Evolutionary conservation across 2,797 vertebrate genomes (phyloP).

Genomic region (Adrianichthys oophorus): DNA sequence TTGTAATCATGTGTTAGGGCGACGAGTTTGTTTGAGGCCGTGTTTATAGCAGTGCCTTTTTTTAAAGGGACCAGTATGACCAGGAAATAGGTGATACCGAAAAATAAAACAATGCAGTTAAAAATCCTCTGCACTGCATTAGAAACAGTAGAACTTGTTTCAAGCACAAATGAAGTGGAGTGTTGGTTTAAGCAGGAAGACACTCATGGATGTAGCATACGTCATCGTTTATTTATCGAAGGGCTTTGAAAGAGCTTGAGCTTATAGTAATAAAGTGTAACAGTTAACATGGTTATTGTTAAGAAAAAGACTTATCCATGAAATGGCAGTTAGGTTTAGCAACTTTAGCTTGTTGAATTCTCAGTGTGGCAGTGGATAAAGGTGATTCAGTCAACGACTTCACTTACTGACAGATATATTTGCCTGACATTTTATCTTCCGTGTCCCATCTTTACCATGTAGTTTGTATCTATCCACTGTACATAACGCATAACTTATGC

Average conservation of each 20-base stretch:
- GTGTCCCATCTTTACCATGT: slow-evolving; percentile 16
- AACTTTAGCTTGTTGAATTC: slow-evolving; percentile 20
- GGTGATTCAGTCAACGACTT: slow-evolving; percentile 17
- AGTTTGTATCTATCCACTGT: slow-evolving; percentile 31
- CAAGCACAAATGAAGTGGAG: slow-evolving; percentile 7
- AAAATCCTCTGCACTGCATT: slow-evolving; percentile 9
- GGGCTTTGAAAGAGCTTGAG: slow-evolving; percentile 45
- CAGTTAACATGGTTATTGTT: slow-evolving; percentile 25
- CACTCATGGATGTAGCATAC: slow-evolving; percentile 61
- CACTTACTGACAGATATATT: slow-evolving; percentile 15
- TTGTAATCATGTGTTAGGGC: slow-evolving; percentile 24
- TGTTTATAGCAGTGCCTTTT: slow-evolving; percentile 18
- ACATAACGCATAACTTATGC: slow-evolving; percentile 51
- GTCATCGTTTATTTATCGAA: slow-evolving; percentile 41
- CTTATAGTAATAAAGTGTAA: slow-evolving; percentile 22
- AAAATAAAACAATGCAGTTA: slow-evolving; percentile 5
- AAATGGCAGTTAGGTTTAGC: slow-evolving; percentile 35
- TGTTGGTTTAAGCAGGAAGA: slow-evolving; percentile 37
- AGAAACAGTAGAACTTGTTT: neutral
- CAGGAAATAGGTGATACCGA: slow-evolving; percentile 24
- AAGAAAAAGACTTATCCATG: slow-evolving; percentile 29
- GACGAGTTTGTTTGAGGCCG: slow-evolving; percentile 25
- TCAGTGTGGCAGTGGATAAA: slow-evolving; percentile 31
- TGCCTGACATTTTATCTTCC: slow-evolving; percentile 12
- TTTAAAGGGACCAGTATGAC: slow-evolving; percentile 28